Conservation (phyloP, 2,797 vertebrate genomes). For the Echeneis naucrates region DNA sequence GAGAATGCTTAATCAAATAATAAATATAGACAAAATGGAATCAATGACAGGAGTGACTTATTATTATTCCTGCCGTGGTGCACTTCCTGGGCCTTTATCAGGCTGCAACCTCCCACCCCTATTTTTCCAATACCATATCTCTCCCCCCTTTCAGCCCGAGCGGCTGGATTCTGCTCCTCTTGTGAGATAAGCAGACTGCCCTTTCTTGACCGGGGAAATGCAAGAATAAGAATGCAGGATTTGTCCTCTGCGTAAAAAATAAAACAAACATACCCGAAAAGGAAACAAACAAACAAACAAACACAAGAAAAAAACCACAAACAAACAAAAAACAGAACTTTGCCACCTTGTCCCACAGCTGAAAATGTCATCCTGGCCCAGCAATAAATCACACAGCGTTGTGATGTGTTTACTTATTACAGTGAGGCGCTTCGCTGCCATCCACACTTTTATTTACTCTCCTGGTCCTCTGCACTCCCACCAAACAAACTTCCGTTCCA, state of each 20-base stretch:
- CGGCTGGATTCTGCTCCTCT: conserved; percentile 62
- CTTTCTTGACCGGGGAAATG: conserved; percentile 71
- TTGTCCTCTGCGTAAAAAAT: conserved; percentile 59
- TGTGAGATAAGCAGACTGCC: conserved; percentile 75
- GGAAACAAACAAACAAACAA: conserved; percentile 5
- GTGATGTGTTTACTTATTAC: conserved; percentile 86
- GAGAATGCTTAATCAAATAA: conserved; percentile 41
- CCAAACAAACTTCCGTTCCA: conserved; percentile 42
- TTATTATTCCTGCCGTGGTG: conserved; percentile 65
- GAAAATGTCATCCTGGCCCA: conserved; percentile 79
- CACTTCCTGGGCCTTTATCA: conserved; percentile 69
- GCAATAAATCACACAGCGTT: conserved; percentile 84
- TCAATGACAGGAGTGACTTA: conserved; percentile 57
- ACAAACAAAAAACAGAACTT: conserved; percentile 24
- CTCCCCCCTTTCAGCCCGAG: conserved; percentile 55
- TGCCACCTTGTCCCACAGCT: conserved; percentile 60
- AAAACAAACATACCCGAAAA: conserved; percentile 5
- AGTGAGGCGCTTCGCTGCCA: conserved; percentile 78
- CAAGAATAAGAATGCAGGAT: conserved; percentile 72
- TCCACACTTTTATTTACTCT: conserved; percentile 71
- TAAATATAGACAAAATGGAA: conserved; percentile 65
- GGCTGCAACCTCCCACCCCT: conserved; percentile 59
- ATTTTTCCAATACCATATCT: conserved; percentile 62
- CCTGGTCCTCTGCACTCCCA: conserved; percentile 38
- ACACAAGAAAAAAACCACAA: conserved; percentile 14